Conservation (phyloP, 1,140 invertebrate species). For the Saccostrea cuccullata region DNA sequence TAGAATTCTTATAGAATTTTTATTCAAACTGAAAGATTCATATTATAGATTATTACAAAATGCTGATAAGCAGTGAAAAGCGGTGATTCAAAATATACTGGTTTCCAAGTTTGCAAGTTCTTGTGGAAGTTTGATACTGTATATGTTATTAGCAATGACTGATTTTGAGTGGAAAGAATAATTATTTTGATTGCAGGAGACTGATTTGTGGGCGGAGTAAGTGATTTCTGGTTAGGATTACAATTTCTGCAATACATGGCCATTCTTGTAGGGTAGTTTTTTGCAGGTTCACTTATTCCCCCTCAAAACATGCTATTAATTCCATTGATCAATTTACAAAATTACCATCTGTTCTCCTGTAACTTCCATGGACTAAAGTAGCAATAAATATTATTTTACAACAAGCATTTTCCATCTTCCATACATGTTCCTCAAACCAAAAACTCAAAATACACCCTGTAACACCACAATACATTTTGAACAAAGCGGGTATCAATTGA, state of each 20-base stretch:
- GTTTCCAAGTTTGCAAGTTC: too few relatives aligned
- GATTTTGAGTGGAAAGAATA: not conserved
- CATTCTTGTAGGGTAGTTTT: not conserved
- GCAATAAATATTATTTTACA: not conserved
- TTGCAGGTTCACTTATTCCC: not conserved
- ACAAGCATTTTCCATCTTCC: not conserved
- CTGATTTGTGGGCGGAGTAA: not conserved
- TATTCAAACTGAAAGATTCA: too few relatives aligned
- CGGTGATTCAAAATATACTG: too few relatives aligned
- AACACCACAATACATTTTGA: not conserved
- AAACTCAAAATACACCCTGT: not conserved
- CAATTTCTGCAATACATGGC: not conserved
- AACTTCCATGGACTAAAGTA: not conserved
- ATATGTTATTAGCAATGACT: too few relatives aligned
- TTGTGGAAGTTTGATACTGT: too few relatives aligned
- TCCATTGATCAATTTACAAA: not conserved
- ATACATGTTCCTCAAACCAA: not conserved
- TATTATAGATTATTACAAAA: too few relatives aligned
- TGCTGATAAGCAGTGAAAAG: too few relatives aligned
- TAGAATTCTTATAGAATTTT: too few relatives aligned
- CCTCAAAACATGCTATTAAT: not conserved
- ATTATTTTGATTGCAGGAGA: not conserved
- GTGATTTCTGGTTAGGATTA: not conserved
- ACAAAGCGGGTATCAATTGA: not conserved
- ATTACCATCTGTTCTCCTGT: conserved; percentile 26